Percentiles rank a stretch among this genome's conserved stretches.
These are phyloP conservation scores for Paralichthys olivaceus DNA, from an alignment of 2,113 vertebrate genomes.

Conservation along the genomic window DNA sequence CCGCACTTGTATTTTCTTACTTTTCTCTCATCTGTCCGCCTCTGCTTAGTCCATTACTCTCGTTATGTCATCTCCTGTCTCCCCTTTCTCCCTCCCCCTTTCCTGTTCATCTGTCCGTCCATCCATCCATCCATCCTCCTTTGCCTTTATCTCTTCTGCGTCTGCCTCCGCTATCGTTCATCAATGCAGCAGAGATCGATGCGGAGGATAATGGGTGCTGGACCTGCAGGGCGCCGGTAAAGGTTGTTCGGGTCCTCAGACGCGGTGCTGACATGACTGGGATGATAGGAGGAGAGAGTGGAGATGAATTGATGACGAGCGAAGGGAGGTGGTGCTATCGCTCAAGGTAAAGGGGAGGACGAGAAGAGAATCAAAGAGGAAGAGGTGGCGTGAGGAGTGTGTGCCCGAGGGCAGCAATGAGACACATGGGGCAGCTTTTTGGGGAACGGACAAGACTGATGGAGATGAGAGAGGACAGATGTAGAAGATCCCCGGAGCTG, in stretches of 20 bases:
- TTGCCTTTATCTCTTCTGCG: constrained; percentile 24
- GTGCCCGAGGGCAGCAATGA: constrained; percentile 42
- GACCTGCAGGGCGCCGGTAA: constrained; percentile 12
- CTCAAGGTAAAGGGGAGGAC: constrained; percentile 18
- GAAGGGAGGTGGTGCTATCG: constrained; percentile 24
- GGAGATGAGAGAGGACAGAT: background rate
- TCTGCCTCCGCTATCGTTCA: constrained; percentile 38
- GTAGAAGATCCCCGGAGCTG: constrained; percentile 11
- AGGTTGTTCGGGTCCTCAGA: constrained; percentile 14
- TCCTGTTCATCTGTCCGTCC: constrained; percentile 16
- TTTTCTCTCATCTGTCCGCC: constrained; percentile 4
- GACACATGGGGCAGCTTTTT: constrained; percentile 31
- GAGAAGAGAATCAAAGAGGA: constrained; percentile 27
- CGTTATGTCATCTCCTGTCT: constrained; percentile 37
- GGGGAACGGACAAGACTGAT: constrained; percentile 26
- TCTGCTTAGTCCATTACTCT: constrained; percentile 45
- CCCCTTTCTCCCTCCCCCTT: background rate
- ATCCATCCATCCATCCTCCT: constrained; percentile 22
- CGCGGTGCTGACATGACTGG: constrained; percentile 21
- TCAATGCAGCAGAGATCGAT: constrained; percentile 60
- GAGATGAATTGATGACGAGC: constrained; percentile 39
- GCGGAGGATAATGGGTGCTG: constrained; percentile 46
- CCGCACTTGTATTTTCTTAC: constrained; percentile 10
- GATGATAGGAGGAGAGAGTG: constrained; percentile 26
- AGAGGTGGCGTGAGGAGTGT: constrained; percentile 23